Evolutionary conservation across 2,888 invertebrate species (phyloP), one percentile per base, ranked within the genome.

Genomic region (Harmothoe impar): DNA sequence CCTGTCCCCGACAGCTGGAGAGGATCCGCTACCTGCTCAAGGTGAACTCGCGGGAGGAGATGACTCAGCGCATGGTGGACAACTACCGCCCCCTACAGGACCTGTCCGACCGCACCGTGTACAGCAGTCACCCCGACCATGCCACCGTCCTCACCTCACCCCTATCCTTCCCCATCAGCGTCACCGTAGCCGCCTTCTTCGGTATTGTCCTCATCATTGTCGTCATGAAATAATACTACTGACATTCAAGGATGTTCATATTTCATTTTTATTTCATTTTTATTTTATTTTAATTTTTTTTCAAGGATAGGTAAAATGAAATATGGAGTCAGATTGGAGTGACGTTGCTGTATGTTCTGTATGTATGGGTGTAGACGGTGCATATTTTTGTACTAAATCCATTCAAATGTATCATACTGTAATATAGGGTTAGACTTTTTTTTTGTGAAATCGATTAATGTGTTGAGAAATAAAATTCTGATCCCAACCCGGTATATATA

Each of bases 11-110:
- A 20, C 52, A 91, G 91, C 43, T 91, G 52, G 78, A 88, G 86
- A 90, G 23, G 54, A 85, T 90, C 35, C 89, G 54, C 15, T n/a
- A 31, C 35, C 77, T 33, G 0, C 72, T 56, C 88, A 91, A 33
- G 56, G 0, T 25, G 10, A 54, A 25, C 54, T 5, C 17, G 54
- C 54, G 25, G 7, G 84, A 51, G 25, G 72, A 84, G 29, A 23
- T 54, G 25, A 25, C 12, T 33, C n/a, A 29, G 72, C 89, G 15
- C 17, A 78, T 91, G 62, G 54, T 54, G 12, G 92, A 94, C 91
- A 93, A 94, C 91, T 94, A 92, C 91, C 91, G 94, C 35, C 93
- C 93, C 1, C 86, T 91, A 0, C 94, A 94, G 89, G 92, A 92
- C n/a, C 35, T 93, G 72, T 91, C 92, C 89, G 89, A 90, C 0